These are phyloP conservation scores for Halichoerus grypus DNA, from an alignment of 2,113 vertebrate species.

Conservation along the genomic window DNA sequence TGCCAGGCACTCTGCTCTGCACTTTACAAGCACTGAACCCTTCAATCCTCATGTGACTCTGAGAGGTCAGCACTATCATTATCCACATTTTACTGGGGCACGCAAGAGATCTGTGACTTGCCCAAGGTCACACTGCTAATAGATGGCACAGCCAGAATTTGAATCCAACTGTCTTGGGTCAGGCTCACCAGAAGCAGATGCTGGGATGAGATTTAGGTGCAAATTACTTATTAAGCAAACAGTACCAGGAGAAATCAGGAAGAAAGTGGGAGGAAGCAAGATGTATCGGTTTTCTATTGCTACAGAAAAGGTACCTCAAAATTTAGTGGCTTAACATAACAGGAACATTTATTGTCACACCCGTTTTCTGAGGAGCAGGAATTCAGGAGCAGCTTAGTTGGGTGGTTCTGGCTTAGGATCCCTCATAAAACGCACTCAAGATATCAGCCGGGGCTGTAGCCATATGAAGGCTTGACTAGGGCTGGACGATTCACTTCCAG, in stretches of 20 bases:
- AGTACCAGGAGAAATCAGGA: background rate
- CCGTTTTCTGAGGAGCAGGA: background rate
- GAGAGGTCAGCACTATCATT: background rate
- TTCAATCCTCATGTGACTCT: background rate
- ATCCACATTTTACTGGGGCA: constrained; percentile 1
- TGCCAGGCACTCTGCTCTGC: background rate
- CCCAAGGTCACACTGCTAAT: constrained; percentile 1
- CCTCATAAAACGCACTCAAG: background rate
- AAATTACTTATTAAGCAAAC: background rate
- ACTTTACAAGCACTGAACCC: background rate
- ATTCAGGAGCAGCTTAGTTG: background rate
- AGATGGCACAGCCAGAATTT: background rate
- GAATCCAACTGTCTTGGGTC: constrained; percentile 25
- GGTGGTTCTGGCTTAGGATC: background rate
- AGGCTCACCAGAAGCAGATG: background rate
- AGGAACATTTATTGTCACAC: background rate
- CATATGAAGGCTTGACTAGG: background rate
- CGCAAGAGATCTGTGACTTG: constrained; percentile 17
- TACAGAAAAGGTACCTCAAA: constrained; percentile 12
- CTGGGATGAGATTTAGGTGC: constrained; percentile 17
- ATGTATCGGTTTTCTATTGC: background rate
- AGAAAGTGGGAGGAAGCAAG: background rate
- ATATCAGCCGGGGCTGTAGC: background rate
- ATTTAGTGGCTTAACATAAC: constrained; percentile 19
- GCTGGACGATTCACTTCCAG: background rate